Evolutionary conservation across 2,888 invertebrate species (phyloP), one percentile per base, ranked within the genome.

Genomic region (Drosophila meridionalis): DNA sequence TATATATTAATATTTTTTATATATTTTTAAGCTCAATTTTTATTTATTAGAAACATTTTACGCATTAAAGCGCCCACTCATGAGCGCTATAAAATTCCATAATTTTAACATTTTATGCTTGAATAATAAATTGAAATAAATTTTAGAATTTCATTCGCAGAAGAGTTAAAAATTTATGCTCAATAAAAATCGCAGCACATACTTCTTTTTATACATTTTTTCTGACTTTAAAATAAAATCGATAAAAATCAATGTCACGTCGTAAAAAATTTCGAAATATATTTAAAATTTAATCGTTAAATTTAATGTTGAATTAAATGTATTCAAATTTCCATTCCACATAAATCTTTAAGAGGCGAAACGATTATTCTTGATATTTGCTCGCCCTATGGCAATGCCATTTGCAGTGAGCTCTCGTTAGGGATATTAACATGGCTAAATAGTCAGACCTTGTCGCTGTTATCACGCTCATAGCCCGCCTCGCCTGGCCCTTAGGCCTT

Each of bases 341-440:
- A 45, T 58, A 34, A 58, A 58, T 58, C 58, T 45, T 58, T 3
- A 2, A 45, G 14, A 1, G 9, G 26, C 12, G 34, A 34, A 45
- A 20, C 47, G 38, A 57, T 38, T 32, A 47, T 30, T 50, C 47
- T 64, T 34, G 28, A 55, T 42, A 20, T 8, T 9, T 28, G 11
- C 6, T 20, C 28, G 28, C 28, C 55, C 56, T 66, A 3, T 6
- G 43, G 56, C 68, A 68, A 65, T 36, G 66, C 28, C 48, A 4
- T 48, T 68, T 12, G 47, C 47, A 55, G 43, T 66, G 3, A 43
- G 52, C 42, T 42, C 40, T 42, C 52, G 47, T 11, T 28, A 48
- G 45, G 53, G 58, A 45, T 69, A 65, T 58, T 53, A 68, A 53
- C 69, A 62, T 56, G 57, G 73, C 50, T 67, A 72, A 72, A 53